Base-by-base conservation (phyloP, 2,113 vertebrate species). In the Arothron firmamentum region DNA sequence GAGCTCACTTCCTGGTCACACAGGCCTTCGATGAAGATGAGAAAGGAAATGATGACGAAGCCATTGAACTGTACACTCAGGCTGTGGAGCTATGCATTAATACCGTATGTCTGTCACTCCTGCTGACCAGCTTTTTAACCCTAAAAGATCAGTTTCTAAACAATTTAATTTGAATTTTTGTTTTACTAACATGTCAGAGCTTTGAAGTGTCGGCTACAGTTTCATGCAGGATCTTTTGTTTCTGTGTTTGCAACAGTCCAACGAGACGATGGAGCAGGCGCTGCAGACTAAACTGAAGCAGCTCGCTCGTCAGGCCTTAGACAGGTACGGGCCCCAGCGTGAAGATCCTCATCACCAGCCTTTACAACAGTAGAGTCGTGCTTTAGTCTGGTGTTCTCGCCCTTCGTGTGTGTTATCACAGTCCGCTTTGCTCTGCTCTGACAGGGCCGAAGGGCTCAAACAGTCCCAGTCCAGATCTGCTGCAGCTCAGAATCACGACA, bases 11-110 rank as follows among this genome's bases (percentile, higher is more conserved):
- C 84, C 91, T 99, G 53, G 97, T 99, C 64, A 99, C 95, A 0
- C 95, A 99, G 86, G 97, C 97, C 38, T 99, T 99, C 75, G 93
- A 98, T 46, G 97, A 99, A 84, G 97, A 98, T 56, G 96, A 94
- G 62, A 96, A 97, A 82, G 94, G 91, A 60, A 97, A 95, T 18
- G 75, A 80, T 4, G 97, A 96, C 18, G 97, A 98, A 82, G 96
- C 96, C 6, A 75, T 99, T 41, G 95, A 99, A 59, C 77, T 99
- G 56, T 99, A 99, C 86, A 94, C 94, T 3, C 94, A 98, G 89
- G 97, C 94, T 0, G 96, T 99, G 84, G 97, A 98, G 68, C 93
- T 99, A 74, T 98, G 96, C 89, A 92, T 99, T 65, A 92, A 92
- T 88, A 94, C 96, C 20, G 97, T 98, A 89, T 45, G 42, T 11